Base-by-base conservation (phyloP, 2,113 vertebrate species). In the Oenanthe oenanthe region DNA sequence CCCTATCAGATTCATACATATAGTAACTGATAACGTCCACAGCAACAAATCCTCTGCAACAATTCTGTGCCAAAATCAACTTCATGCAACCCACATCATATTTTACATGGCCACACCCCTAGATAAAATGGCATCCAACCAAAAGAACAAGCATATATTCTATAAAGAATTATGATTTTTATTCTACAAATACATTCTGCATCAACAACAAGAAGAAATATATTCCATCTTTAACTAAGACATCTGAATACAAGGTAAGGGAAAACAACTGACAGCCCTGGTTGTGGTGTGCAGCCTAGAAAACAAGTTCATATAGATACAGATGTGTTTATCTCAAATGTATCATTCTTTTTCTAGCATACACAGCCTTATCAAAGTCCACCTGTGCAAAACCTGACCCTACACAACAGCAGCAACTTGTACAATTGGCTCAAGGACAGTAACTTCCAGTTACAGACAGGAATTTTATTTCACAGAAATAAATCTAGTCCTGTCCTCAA, bases 381-480 rank as follows among this genome's bases (percentile, higher is more conserved):
- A 71, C 2, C 1, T 51, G 13, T 18, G 18, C n/a, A 89, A 89
- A 89, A 53, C 25, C 53, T 82, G 40, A 38, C 43, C 34, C 16
- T 45, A 40, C 0, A 2, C 18, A 60, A 58, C 0, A 66, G 12
- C 2, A 76, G 57, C 1, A 13, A 80, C 6, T 22, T 5, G 8
- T 19, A 45, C 61, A 82, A 28, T 2, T 42, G 40, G 40, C 47
- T 61, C n/a, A 71, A 71, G 28, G 38, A 53, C 38, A 57, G 60
- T 88, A 82, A 82, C 21, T 89, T 10, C 28, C 18, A 43, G 16
- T 66, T 71, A 53, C 36, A 61, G 8, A 36, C 4, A 74, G 5
- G 17, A 85, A 70, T n/a, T 61, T 2, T 34, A 4, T 42, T 93
- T 82, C 56, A 70, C 10, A 43, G 34, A 51, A 84, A 51, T 63